Percentiles rank a stretch among this genome's conserved stretches.
These are phyloP conservation scores for Amblyopsis rosae DNA, from an alignment of 2,113 vertebrate species.

Conservation along the genomic window DNA sequence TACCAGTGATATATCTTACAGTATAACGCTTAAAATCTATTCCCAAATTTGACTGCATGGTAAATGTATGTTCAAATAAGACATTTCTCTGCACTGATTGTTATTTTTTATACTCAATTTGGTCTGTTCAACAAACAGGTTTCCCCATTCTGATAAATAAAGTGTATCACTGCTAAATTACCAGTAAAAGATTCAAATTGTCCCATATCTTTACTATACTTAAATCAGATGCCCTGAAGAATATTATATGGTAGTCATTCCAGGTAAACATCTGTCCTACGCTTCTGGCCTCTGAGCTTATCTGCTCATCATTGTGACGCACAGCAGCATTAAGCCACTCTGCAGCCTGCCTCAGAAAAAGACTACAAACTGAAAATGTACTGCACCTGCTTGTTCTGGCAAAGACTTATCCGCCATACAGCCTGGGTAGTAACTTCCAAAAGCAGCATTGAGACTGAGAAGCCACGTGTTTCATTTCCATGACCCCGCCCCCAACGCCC, in stretches of 20 bases:
- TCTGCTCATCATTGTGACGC: constrained; percentile 1
- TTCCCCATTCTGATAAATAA: too few relatives aligned
- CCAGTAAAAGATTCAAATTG: too few relatives aligned
- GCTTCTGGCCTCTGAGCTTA: background rate
- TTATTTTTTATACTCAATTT: too few relatives aligned
- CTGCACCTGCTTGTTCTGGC: constrained; percentile 28
- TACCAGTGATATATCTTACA: too few relatives aligned
- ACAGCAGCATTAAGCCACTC: background rate
- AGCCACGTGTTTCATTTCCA: constrained; percentile 14
- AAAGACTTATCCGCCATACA: background rate
- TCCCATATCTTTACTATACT: too few relatives aligned
- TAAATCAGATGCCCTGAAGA: too few relatives aligned
- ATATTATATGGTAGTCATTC: background rate
- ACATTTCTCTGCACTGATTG: too few relatives aligned
- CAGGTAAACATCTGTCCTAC: background rate
- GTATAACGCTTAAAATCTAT: too few relatives aligned
- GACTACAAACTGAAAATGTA: constrained; percentile 12
- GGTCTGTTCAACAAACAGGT: too few relatives aligned
- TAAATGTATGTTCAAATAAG: too few relatives aligned
- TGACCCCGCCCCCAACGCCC: constrained; percentile 3
- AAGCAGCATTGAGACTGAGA: constrained; percentile 5
- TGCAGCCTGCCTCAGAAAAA: background rate
- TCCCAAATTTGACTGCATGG: too few relatives aligned
- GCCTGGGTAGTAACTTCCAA: constrained; percentile 5
- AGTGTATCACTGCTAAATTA: too few relatives aligned